Evolutionary conservation across 2,888 invertebrate genomes (phyloP).

Genomic region (Amphiduros pacificus): DNA sequence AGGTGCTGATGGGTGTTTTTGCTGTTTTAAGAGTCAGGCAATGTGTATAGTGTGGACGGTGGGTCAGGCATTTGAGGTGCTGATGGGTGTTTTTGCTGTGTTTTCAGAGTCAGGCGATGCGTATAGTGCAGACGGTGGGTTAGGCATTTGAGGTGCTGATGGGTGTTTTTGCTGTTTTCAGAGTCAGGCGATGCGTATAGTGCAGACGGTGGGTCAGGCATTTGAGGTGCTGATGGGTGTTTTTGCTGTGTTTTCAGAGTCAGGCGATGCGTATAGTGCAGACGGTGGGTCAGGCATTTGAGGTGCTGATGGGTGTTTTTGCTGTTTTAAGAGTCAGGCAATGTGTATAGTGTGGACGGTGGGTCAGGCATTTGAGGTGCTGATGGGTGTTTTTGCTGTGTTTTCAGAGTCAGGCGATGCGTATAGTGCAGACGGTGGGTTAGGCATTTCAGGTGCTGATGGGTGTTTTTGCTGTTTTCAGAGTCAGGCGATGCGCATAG

Average conservation of each 20-base stretch:
- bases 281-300: constrained; percentile 98
- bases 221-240: too few species aligned
- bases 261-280: constrained; percentile 98
- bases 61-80: constrained; percentile 98
- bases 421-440: too few species aligned
- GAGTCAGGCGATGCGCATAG: constrained; percentile 98
- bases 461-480: constrained; percentile 63
- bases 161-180: constrained; percentile 63
- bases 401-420: too few species aligned
- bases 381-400: too few species aligned
- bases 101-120: too few species aligned
- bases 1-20: too few species aligned
- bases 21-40: constrained; percentile 93
- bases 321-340: constrained; percentile 93
- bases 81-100: too few species aligned
- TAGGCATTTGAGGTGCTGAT: too few species aligned
- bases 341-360: constrained; percentile 98
- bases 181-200: constrained; percentile 98
- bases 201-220: constrained; percentile 97
- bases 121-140: too few species aligned
- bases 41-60: constrained; percentile 98
- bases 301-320: too few species aligned
- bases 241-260: constrained; percentile 69
- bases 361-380: constrained; percentile 98
- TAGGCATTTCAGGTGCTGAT: too few species aligned